Conservation (phyloP, 2,113 vertebrate species). For the Psilopogon haemacephalus region DNA sequence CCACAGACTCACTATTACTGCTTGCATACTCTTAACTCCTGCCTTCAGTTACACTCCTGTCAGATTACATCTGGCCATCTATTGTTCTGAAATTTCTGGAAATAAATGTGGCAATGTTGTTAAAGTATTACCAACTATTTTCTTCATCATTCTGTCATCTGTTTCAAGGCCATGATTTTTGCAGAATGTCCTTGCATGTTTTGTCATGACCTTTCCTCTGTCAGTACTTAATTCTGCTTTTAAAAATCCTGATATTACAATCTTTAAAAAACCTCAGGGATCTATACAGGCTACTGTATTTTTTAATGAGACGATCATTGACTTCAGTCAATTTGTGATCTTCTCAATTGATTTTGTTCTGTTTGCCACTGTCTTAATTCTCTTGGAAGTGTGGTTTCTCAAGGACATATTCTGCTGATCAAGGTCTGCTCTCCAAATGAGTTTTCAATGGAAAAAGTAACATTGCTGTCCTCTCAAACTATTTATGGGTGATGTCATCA, state of each 20-base stretch:
- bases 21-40: constrained; percentile 3
- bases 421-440: neutral
- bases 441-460: neutral
- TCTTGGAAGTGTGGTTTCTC: neutral
- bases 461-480: neutral
- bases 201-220: neutral
- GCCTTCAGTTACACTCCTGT: neutral
- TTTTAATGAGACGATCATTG: neutral
- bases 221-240: neutral
- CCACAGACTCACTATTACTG: neutral
- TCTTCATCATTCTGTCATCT: neutral
- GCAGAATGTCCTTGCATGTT: neutral
- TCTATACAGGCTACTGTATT: neutral
- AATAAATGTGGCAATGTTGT: neutral
- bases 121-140: neutral
- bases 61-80: neutral
- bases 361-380: neutral
- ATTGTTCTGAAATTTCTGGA: neutral
- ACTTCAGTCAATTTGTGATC: neutral
- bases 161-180: neutral
- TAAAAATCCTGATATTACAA: neutral
- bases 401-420: neutral
- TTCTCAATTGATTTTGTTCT: neutral
- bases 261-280: neutral
- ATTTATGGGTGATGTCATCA: neutral